Conservation (phyloP, 2,888 invertebrate genomes). For the Dryobotodes eremita region DNA sequence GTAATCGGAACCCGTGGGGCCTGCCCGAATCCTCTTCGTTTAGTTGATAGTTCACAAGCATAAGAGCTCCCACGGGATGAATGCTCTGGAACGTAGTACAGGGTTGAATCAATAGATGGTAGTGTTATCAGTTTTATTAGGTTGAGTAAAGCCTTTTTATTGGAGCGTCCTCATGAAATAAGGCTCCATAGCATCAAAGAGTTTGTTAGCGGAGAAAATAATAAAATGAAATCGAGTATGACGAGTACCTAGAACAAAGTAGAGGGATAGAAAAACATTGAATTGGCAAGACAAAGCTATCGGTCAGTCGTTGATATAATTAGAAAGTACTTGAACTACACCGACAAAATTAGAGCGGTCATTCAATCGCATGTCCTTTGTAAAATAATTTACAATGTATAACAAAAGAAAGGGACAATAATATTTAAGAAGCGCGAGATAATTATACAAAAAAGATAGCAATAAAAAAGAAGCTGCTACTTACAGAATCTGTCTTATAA, state of each 20-base stretch:
- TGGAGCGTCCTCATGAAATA: background rate
- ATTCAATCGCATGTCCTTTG: slow-evolving; percentile 12
- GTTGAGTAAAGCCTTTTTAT: background rate
- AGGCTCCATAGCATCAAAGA: background rate
- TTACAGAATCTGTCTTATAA: slow-evolving; percentile 96
- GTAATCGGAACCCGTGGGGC: slow-evolving; percentile 93
- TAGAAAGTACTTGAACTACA: slow-evolving; percentile 43
- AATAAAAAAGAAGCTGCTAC: slow-evolving; percentile 2
- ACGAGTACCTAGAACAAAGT: background rate
- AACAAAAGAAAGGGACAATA: background rate
- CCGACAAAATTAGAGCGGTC: slow-evolving; percentile 17
- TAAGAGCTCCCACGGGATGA: slow-evolving; percentile 97
- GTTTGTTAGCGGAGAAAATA: background rate
- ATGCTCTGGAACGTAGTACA: slow-evolving; percentile 91
- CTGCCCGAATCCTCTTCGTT: slow-evolving; percentile 92
- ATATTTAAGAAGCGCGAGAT: background rate
- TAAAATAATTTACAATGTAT: background rate
- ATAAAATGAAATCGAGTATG: background rate
- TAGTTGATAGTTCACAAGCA: slow-evolving; percentile 95
- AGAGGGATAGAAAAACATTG: background rate
- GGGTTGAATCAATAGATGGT: slow-evolving; percentile 62
- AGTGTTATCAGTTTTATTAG: background rate
- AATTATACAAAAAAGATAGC: background rate
- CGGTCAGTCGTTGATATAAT: slow-evolving; percentile 23
- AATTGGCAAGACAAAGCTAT: slow-evolving; percentile 15